Evolutionary conservation across 2,888 invertebrate species (phyloP).

Genomic region (Anoncus sp.): DNA sequence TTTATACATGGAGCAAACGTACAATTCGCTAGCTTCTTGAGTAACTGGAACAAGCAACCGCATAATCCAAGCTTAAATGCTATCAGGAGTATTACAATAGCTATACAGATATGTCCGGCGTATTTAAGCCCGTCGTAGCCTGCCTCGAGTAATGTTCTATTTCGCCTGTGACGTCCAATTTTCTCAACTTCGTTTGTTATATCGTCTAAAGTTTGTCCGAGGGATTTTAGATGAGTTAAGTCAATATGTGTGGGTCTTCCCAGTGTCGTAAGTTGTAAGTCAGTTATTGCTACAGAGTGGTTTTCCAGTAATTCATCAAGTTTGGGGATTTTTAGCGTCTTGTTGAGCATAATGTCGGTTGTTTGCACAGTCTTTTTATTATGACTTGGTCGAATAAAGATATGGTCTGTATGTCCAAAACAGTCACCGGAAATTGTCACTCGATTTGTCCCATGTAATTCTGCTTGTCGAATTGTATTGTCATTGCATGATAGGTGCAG

Average conservation of each 20-base stretch:
- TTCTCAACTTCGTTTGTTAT: constrained; percentile 16
- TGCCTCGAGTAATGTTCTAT: constrained; percentile 10
- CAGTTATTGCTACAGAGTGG: not conserved
- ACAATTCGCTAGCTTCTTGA: not conserved
- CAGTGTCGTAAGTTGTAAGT: constrained; percentile 7
- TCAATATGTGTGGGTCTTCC: constrained; percentile 30
- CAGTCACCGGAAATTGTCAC: not conserved
- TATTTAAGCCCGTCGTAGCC: constrained; percentile 3
- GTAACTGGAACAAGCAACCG: not conserved
- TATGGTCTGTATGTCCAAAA: not conserved
- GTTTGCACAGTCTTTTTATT: not conserved
- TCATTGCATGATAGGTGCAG: constrained; percentile 5
- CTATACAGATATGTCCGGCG: constrained; percentile 13
- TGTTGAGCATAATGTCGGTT: not conserved
- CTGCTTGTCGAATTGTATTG: constrained; percentile 6
- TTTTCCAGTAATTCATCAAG: constrained; percentile 5
- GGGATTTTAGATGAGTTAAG: constrained; percentile 12
- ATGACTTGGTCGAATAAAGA: not conserved
- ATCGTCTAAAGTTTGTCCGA: constrained; percentile 23
- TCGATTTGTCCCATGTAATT: constrained; percentile 14
- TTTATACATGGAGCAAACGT: constrained; percentile 2
- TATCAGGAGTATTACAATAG: not conserved
- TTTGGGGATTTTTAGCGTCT: not conserved
- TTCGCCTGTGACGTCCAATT: constrained; percentile 20
- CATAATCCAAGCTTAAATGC: constrained; percentile 8